A percentile compares a stretch with the other conserved stretches of the same genome.
Conservation (phyloP, 37 sponge, comb jelly and placozoan genomes). For the Agelas oroides region DNA sequence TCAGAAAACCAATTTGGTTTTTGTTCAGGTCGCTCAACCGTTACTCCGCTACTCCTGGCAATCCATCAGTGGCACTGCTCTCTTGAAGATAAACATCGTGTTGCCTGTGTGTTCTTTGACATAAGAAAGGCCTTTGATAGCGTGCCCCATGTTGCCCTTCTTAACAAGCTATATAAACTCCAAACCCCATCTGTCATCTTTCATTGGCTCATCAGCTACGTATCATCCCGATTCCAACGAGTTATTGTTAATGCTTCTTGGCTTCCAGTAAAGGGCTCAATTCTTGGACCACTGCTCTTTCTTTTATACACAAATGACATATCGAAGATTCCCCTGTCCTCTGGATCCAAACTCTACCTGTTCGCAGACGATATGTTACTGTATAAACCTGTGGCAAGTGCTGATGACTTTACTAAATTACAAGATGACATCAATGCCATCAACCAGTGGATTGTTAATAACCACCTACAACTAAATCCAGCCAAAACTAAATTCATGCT, state of each 20-base stretch:
- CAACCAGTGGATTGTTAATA: too few species aligned
- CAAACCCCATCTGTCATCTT: too few species aligned
- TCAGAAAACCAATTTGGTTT: background rate
- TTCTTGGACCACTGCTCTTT: conserved; percentile 9
- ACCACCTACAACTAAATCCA: too few species aligned
- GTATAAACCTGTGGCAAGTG: too few species aligned
- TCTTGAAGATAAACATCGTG: background rate
- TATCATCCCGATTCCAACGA: background rate
- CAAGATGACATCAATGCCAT: too few species aligned
- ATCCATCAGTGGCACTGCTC: background rate
- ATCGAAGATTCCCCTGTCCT: background rate
- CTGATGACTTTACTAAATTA: too few species aligned
- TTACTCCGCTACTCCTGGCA: background rate
- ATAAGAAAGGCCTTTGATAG: background rate
- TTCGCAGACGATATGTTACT: conserved; percentile 2
- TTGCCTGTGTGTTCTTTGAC: background rate
- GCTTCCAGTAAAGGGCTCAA: background rate
- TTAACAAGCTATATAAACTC: background rate
- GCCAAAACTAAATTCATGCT: too few species aligned
- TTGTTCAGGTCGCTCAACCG: background rate
- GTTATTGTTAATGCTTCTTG: background rate
- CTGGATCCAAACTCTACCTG: background rate
- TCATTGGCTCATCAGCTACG: background rate
- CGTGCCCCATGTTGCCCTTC: background rate
- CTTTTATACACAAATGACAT: background rate